These are phyloP conservation scores for Ophioninae sp. DNA, from an alignment of 2,888 invertebrate genomes.

Conservation along the genomic window DNA sequence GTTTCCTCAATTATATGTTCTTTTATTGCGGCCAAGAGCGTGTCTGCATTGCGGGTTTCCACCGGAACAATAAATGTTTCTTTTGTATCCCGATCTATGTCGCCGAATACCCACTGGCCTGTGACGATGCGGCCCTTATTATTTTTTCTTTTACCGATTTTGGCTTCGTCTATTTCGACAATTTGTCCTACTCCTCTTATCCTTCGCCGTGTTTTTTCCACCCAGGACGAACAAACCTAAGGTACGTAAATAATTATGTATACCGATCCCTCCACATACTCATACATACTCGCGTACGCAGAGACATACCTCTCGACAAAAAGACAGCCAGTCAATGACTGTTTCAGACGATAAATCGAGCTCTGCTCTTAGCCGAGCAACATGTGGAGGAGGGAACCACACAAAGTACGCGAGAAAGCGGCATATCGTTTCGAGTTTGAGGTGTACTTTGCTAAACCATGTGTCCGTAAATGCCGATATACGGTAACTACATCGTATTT, in stretches of 20 bases:
- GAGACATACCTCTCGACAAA: constrained; percentile 1
- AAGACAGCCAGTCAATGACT: constrained; percentile 9
- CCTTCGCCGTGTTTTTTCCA: constrained; percentile 4
- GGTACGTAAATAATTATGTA: constrained; percentile 6
- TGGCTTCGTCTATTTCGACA: constrained; percentile 4
- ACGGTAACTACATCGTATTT: too few relatives aligned
- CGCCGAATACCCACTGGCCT: too few relatives aligned
- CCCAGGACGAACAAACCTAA: constrained; percentile 9
- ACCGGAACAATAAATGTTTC: too few relatives aligned
- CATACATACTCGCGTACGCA: too few relatives aligned
- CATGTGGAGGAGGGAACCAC: not conserved
- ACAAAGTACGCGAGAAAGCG: not conserved
- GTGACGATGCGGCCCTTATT: constrained; percentile 9
- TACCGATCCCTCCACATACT: not conserved
- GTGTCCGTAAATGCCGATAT: too few relatives aligned
- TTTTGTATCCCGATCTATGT: not conserved
- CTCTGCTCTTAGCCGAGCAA: not conserved
- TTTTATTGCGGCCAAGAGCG: too few relatives aligned
- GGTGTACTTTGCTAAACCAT: too few relatives aligned
- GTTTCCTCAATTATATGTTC: too few relatives aligned
- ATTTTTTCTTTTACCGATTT: constrained; percentile 9
- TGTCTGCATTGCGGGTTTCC: too few relatives aligned
- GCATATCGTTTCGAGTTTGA: not conserved
- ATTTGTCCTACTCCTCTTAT: constrained; percentile 7
- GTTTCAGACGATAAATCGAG: constrained; percentile 9